Evolutionary conservation across 1,140 invertebrate species (phyloP).

Genomic region (Drosophila leontia): DNA sequence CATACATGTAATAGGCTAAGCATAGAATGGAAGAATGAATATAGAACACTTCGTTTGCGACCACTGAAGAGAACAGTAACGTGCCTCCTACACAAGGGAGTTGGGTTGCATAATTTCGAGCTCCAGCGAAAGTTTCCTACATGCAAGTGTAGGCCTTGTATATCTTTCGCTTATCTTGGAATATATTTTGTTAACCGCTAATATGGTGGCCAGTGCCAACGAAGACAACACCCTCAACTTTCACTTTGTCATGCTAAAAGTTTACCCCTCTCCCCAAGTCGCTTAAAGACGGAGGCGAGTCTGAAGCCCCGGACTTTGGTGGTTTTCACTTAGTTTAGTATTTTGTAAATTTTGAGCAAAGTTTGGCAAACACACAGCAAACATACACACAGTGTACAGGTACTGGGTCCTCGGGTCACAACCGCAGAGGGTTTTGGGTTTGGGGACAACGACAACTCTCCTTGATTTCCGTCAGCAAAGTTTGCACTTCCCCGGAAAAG

Average conservation of each 20-base stretch:
- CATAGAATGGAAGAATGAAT: no score
- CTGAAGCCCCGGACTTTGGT: constrained; percentile 15
- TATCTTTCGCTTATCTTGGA: constrained; percentile 39
- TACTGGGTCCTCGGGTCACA: constrained; percentile 31
- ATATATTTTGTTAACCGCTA: constrained; percentile 53
- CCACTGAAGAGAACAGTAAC: no score
- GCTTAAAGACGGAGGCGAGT: not conserved
- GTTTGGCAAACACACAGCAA: constrained; percentile 40
- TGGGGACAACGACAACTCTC: constrained; percentile 57
- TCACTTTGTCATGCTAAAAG: constrained; percentile 74
- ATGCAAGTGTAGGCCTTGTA: constrained; percentile 12
- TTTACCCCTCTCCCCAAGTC: constrained; percentile 14
- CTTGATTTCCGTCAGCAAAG: constrained; percentile 72
- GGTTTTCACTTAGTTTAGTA: constrained; percentile 72
- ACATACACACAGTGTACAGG: constrained; percentile 30
- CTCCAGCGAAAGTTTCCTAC: constrained; percentile 6
- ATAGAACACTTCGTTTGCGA: no score
- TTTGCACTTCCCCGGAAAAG: constrained; percentile 24
- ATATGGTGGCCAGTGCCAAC: constrained; percentile 52
- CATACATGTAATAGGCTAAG: no score
- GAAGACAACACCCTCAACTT: constrained; percentile 49
- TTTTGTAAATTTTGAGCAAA: constrained; percentile 62
- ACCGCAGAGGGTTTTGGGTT: constrained; percentile 16
- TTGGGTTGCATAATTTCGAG: constrained; percentile 29
- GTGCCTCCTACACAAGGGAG: no score